Evolutionary conservation across 2,888 invertebrate species (phyloP).

Genomic region (Metacarcinus magister): DNA sequence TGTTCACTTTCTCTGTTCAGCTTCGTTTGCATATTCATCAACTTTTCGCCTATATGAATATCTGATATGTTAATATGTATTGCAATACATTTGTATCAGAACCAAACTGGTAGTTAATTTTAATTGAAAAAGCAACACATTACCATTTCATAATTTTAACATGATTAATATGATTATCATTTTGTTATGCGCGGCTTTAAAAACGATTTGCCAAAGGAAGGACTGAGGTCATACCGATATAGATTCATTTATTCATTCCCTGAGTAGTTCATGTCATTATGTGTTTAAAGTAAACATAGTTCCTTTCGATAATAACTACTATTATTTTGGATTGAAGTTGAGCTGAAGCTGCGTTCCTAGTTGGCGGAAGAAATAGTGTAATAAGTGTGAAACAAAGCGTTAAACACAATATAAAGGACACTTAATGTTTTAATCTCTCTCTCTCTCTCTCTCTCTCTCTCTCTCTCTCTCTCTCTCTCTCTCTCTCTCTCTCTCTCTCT

Average conservation of each 20-base stretch:
- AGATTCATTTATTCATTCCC: neutral
- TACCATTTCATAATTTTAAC: neutral
- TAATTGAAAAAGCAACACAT: neutral
- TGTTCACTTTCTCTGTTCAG: no score
- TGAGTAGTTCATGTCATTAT: no score
- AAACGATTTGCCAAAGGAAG: neutral
- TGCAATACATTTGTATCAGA: neutral
- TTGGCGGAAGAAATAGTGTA: neutral
- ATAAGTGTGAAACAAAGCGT: neutral
- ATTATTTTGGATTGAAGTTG: neutral
- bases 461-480: conserved; percentile 38
- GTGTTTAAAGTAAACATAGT: neutral
- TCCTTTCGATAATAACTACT: neutral
- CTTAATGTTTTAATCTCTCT: neutral
- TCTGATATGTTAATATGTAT: no score
- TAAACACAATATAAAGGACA: neutral
- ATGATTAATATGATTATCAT: neutral
- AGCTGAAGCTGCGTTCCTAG: neutral
- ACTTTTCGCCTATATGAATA: no score
- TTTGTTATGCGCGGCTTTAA: neutral
- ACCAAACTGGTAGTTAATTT: neutral
- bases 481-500: conserved; percentile 26
- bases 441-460: neutral
- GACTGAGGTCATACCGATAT: neutral
- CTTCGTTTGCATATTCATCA: no score